Evolutionary conservation across 1,140 invertebrate genomes (phyloP).

Genomic region (Micrasema minimum): DNA sequence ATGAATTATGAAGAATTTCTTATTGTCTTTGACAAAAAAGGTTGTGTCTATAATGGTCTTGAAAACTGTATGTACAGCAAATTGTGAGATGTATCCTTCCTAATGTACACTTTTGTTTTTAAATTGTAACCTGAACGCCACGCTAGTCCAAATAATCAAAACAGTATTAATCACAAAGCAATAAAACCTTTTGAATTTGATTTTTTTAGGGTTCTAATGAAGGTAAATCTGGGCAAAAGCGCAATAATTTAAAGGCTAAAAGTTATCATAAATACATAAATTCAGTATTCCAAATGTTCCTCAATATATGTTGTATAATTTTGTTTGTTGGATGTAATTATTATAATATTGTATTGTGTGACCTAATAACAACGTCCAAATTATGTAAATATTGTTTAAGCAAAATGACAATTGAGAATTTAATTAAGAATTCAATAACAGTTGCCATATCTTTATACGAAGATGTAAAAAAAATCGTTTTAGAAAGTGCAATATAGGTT

Average conservation of each 20-base stretch:
- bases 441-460: too few relatives aligned
- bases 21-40: not conserved
- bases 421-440: too few relatives aligned
- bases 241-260: too few relatives aligned
- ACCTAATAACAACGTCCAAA: not conserved
- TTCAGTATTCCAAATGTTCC: conserved; percentile 29
- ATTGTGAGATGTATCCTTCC: not conserved
- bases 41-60: conserved; percentile 8
- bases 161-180: conserved; percentile 25
- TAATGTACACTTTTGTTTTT: not conserved
- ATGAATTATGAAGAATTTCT: too few relatives aligned
- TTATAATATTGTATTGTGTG: not conserved
- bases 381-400: not conserved
- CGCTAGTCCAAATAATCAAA: conserved; percentile 2
- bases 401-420: too few relatives aligned
- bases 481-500: too few relatives aligned
- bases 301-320: conserved; percentile 4
- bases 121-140: not conserved
- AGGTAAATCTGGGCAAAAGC: too few relatives aligned
- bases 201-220: too few relatives aligned
- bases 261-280: too few relatives aligned
- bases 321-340: conserved; percentile 3
- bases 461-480: too few relatives aligned
- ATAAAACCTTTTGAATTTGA: conserved; percentile 1
- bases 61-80: not conserved